Base-by-base conservation (phyloP, 2,113 vertebrate genomes). In the Pavo muticus region DNA sequence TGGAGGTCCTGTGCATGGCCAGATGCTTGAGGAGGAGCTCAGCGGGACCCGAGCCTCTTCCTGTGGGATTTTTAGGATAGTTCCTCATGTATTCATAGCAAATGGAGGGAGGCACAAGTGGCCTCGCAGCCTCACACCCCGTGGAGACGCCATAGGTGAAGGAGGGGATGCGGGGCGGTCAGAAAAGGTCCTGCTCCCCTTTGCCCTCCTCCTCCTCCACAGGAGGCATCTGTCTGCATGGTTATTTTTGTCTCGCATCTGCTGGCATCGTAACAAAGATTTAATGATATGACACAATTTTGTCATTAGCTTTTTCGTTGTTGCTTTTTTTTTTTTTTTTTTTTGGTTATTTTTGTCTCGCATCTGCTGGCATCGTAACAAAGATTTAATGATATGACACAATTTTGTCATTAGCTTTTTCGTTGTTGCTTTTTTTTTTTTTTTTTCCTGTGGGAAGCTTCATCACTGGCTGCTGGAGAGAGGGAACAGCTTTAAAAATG, bases 211-310 rank as follows among this genome's bases (percentile, higher is more conserved):
- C 3, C 47, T 76, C 14, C 80, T 84, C 9, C 3, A 1, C 4
- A 5, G 57, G 79, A 89, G 24, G 79, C 93, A 93, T 95, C 83
- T 92, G 94, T 71, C 76, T 95, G 72, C 57, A 3, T 71, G 73
- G 93, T 95, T 97, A 95, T 96, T 97, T 97, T 96, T 96, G 56
- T 91, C 94, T 86, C 69, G 3, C 94, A 94, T 97, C 94, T 97
- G 93, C 85, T 92, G 93, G 90, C 61, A 0, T 88, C 10, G 3
- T 94, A 96, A 93, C 85, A 87, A 95, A 95, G 91, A 95, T 97
- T 93, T 94, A 94, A 95, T 94, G 93, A 82, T 85, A 68, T 48
- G 88, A 90, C 79, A 91, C 39, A 57, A 77, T 94, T 95, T 90
- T 94, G 91, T 91, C 94, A 88, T 90, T 69, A 63, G 63, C 88